phyloP scores from a whole-genome alignment of 2,888 invertebrate species.

The Rotaria socialis region DNA sequence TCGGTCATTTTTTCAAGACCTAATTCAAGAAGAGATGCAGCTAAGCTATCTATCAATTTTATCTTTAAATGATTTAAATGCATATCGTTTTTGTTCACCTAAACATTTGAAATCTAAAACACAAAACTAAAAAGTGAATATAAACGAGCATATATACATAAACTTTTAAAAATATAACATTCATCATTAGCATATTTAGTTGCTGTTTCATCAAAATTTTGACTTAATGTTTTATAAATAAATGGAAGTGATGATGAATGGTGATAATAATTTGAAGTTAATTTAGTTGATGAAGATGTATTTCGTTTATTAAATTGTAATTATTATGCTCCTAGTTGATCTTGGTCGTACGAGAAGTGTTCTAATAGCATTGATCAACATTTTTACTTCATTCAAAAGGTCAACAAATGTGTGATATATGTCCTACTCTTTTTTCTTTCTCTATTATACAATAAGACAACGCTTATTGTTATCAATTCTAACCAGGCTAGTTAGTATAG shows the following conservation, averaged over 20 bases:
- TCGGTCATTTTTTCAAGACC: slow-evolving; percentile 43
- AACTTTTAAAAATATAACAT: not conserved
- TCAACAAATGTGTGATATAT: too few species aligned
- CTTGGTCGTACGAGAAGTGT: too few species aligned
- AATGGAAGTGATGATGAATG: not conserved
- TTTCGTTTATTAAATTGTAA: too few species aligned
- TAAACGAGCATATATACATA: too few species aligned
- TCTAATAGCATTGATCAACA: too few species aligned
- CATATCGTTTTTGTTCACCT: slow-evolving; percentile 18
- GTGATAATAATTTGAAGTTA: slow-evolving; percentile 4
- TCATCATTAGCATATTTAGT: not conserved
- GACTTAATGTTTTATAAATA: not conserved
- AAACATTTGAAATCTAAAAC: not conserved
- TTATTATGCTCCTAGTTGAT: too few species aligned
- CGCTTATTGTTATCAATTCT: too few species aligned
- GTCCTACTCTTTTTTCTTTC: too few species aligned
- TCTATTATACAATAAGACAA: too few species aligned
- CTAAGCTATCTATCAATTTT: slow-evolving; percentile 40
- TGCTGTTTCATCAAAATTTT: not conserved
- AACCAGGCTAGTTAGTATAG: too few species aligned
- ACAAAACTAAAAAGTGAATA: not conserved
- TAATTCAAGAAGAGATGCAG: slow-evolving; percentile 34
- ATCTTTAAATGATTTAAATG: slow-evolving; percentile 10
- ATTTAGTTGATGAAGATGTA: not conserved
- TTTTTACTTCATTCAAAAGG: too few species aligned